Conservation (phyloP, 2,797 vertebrate species). For the Lepilemur ruficaudatus region DNA sequence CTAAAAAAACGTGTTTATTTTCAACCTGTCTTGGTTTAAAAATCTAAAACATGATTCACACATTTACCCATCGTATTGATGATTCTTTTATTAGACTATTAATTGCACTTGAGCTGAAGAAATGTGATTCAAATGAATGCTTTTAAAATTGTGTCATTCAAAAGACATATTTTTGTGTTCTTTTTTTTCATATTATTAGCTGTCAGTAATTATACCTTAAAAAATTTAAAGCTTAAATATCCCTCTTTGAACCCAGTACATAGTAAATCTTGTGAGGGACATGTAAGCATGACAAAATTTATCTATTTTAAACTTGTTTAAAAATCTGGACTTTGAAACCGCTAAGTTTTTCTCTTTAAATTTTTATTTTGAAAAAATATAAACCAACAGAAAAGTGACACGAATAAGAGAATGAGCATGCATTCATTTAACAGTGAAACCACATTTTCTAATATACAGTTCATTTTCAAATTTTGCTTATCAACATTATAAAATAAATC, state of each 20-base stretch:
- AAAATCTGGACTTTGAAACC: background rate
- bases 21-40: constrained; percentile 66
- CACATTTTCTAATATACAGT: background rate
- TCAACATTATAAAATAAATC: background rate
- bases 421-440: background rate
- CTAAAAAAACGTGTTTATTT: constrained; percentile 69
- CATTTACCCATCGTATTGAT: constrained; percentile 16
- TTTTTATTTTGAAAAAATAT: constrained; percentile 6
- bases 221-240: background rate
- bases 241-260: background rate
- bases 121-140: constrained; percentile 34
- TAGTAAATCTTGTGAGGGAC: background rate
- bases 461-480: background rate
- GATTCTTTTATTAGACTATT: background rate
- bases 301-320: background rate
- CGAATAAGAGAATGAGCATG: background rate
- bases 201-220: background rate
- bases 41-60: constrained; percentile 31
- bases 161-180: constrained; percentile 46
- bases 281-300: background rate
- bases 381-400: background rate
- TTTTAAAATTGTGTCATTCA: constrained; percentile 51
- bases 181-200: constrained; percentile 31
- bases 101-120: constrained; percentile 52
- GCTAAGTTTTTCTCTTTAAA: background rate